Evolutionary conservation across 2,888 invertebrate genomes (phyloP).

Genomic region (Quadroppia sp.): DNA sequence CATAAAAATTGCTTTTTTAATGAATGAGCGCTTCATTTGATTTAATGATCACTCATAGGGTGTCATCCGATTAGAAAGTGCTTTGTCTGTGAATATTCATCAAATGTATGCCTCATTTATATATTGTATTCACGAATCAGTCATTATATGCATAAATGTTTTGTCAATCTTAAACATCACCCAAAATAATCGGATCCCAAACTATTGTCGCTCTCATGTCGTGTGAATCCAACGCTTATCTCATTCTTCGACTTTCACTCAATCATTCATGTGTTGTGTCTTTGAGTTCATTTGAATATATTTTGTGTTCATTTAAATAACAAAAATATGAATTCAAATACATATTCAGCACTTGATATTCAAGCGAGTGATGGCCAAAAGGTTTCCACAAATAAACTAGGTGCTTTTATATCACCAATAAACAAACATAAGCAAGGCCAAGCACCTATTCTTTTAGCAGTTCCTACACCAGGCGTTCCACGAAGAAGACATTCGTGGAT

Average conservation of each 20-base stretch:
- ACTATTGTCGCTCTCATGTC: not conserved
- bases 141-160: not conserved
- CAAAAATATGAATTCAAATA: not conserved
- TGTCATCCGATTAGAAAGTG: not conserved
- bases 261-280: not conserved
- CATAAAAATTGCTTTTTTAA: not conserved
- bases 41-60: not conserved
- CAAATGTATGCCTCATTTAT: not conserved
- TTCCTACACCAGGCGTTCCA: constrained; percentile 41
- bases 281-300: not conserved
- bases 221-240: not conserved
- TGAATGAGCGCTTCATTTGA: not conserved
- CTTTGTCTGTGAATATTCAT: not conserved
- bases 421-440: not conserved
- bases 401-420: not conserved
- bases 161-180: not conserved
- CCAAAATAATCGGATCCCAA: too few relatives aligned
- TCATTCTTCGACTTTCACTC: not conserved
- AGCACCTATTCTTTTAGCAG: constrained; percentile 40
- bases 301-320: too few relatives aligned
- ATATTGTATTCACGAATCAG: not conserved
- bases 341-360: not conserved
- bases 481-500: constrained; percentile 69
- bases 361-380: not conserved
- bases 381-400: not conserved